phyloP scores from a whole-genome alignment of 1,140 invertebrate species.

The Drosophila arawakana region DNA sequence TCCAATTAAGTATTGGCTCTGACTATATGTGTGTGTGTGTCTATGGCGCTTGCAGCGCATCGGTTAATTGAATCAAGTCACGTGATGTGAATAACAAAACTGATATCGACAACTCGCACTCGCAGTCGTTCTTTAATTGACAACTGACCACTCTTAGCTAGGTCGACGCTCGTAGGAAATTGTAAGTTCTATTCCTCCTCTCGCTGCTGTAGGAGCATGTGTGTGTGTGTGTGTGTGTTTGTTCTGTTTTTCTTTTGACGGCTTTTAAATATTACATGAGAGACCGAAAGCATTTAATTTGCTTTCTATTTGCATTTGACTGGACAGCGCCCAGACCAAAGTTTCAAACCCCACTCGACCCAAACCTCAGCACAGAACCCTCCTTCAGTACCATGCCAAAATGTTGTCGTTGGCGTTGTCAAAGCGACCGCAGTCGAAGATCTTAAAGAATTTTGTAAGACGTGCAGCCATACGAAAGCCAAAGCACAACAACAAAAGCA shows the following conservation, averaged over 20 bases:
- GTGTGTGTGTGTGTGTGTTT: conserved; percentile 2
- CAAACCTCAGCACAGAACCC: neutral
- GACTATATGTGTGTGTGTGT: too few relatives aligned
- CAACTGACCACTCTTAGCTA: conserved; percentile 24
- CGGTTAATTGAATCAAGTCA: conserved; percentile 84
- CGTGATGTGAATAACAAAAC: conserved; percentile 83
- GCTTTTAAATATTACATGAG: conserved; percentile 77
- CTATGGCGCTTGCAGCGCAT: conserved; percentile 48
- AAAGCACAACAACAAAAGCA: conserved; percentile 55
- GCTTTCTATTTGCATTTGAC: conserved; percentile 62
- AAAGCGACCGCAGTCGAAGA: conserved; percentile 82
- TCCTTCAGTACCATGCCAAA: conserved; percentile 2
- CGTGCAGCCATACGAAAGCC: conserved; percentile 37
- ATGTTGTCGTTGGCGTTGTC: conserved; percentile 61
- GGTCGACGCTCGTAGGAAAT: neutral
- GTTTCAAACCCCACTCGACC: neutral
- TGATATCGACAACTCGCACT: conserved; percentile 46
- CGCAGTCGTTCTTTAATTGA: conserved; percentile 52
- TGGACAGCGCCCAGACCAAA: conserved; percentile 45
- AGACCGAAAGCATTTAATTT: conserved; percentile 48
- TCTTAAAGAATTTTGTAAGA: conserved; percentile 83
- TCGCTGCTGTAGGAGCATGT: conserved; percentile 2
- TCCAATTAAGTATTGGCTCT: conserved; percentile 59
- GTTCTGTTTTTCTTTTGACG: conserved; percentile 46
- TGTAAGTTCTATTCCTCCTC: neutral